Conservation (phyloP, 92 coral and sea anemone genomes). For the Zoanthus sansibaricus region DNA sequence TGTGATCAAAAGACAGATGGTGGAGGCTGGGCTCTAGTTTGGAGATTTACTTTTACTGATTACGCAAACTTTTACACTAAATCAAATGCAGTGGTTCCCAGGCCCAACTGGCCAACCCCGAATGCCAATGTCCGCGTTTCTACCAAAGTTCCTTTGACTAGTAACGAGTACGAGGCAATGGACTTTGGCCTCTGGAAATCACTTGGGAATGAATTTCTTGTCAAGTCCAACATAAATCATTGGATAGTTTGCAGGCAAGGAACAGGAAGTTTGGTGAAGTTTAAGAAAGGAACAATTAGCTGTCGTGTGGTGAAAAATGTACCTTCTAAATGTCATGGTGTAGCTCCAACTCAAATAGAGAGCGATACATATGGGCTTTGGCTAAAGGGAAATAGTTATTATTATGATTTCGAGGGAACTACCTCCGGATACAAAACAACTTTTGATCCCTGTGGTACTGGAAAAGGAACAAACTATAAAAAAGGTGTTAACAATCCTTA, state of each 20-base stretch:
- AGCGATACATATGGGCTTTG: neutral
- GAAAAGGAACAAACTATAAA: conserved; percentile 12
- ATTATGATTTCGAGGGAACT: conserved; percentile 37
- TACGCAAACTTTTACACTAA: conserved; percentile 14
- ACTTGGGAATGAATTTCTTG: conserved; percentile 38
- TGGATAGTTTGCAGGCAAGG: conserved; percentile 43
- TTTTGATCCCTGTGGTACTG: conserved; percentile 27
- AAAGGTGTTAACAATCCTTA: conserved; percentile 32
- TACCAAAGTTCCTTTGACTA: conserved; percentile 26
- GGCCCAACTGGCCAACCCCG: conserved; percentile 41
- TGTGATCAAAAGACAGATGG: conserved; percentile 19
- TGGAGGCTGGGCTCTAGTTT: conserved; percentile 48
- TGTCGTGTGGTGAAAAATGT: conserved; percentile 42
- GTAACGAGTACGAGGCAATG: conserved; percentile 34
- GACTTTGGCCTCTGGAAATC: conserved; percentile 52
- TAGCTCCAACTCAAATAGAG: conserved; percentile 1
- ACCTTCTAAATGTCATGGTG: conserved; percentile 43
- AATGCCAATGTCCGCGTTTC: conserved; percentile 36
- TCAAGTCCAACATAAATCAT: conserved; percentile 48
- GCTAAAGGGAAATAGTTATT: neutral
- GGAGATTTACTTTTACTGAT: conserved; percentile 48
- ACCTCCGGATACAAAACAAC: neutral
- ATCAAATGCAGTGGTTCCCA: conserved; percentile 33
- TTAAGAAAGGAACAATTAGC: conserved; percentile 30
- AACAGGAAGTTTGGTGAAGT: conserved; percentile 39